Conservation (phyloP, 2,888 invertebrate species). For the Mimas tiliae region DNA sequence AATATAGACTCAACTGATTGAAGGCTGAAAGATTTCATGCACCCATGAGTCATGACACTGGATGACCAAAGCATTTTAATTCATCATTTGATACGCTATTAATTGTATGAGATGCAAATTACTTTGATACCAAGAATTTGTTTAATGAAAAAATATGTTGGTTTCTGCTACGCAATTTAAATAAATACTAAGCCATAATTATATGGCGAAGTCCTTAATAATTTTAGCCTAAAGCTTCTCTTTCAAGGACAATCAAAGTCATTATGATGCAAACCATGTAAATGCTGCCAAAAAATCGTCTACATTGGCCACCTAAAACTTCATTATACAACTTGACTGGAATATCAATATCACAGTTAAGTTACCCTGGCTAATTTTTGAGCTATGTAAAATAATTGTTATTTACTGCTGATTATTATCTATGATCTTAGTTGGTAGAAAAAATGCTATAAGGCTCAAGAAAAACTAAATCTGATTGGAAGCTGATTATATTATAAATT, state of each 20-base stretch:
- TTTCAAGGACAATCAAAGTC: slow-evolving; percentile 6
- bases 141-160: background rate
- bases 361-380: too few relatives aligned
- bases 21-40: slow-evolving; percentile 17
- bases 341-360: background rate
- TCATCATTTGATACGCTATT: slow-evolving; percentile 19
- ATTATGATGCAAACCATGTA: background rate
- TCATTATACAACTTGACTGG: background rate
- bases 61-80: slow-evolving; percentile 13
- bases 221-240: background rate
- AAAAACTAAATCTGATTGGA: too few relatives aligned
- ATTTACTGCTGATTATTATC: too few relatives aligned
- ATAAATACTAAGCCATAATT: background rate
- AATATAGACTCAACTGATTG: background rate
- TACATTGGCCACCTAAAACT: slow-evolving; percentile 3
- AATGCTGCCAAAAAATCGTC: background rate
- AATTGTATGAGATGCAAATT: background rate
- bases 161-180: background rate
- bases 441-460: too few relatives aligned
- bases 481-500: too few relatives aligned
- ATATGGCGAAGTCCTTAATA: background rate
- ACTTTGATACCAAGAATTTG: slow-evolving; percentile 2
- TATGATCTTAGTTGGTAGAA: too few relatives aligned
- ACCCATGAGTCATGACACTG: background rate
- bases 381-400: too few relatives aligned